These are phyloP conservation scores for Elysia chlorotica DNA, from an alignment of 1,140 invertebrate species.

Conservation along the genomic window DNA sequence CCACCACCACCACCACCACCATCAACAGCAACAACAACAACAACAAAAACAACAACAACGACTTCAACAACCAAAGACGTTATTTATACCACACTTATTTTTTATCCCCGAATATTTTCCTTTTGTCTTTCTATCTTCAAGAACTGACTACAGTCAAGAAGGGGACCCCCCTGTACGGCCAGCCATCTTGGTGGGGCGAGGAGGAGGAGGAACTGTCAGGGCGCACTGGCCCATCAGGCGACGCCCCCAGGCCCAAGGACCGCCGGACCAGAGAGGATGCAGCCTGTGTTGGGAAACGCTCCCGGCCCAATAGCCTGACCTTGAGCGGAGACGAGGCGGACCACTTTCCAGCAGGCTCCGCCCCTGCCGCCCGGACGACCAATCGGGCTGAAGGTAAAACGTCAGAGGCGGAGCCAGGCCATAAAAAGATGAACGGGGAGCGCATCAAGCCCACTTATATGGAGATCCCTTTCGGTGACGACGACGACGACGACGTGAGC, in stretches of 20 bases:
- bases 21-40: no score
- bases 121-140: conserved; percentile 25
- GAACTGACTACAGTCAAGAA: conserved; percentile 49
- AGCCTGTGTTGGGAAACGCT: background rate
- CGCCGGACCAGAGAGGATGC: background rate
- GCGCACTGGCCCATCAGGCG: no score
- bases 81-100: no score
- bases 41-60: no score
- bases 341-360: no score
- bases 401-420: background rate
- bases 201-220: conserved; percentile 29
- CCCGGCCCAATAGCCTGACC: background rate
- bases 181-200: conserved; percentile 57
- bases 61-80: no score
- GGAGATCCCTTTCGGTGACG: conserved; percentile 31
- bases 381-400: background rate
- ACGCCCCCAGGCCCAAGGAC: background rate
- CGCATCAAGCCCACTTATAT: conserved; percentile 27
- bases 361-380: background rate
- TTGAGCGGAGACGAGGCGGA: background rate
- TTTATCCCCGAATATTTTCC: no score
- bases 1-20: no score
- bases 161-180: conserved; percentile 52
- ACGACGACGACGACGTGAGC: conserved; percentile 4
- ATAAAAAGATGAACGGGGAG: conserved; percentile 13